Evolutionary conservation across 2,888 invertebrate genomes (phyloP), one percentile per base, ranked within the genome.

Genomic region (Habrosyne pyritoides): DNA sequence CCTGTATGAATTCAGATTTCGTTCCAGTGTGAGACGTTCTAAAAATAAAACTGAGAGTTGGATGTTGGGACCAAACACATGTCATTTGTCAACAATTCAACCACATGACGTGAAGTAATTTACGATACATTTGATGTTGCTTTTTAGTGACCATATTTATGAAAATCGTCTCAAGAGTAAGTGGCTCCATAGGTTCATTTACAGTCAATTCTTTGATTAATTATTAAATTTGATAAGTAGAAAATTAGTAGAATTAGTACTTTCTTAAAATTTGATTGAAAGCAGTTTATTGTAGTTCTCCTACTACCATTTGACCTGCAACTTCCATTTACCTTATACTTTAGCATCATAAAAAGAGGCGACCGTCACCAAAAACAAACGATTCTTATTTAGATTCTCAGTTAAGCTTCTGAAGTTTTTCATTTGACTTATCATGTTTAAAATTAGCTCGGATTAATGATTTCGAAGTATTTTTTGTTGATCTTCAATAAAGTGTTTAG

Each of bases 41-140:
- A 79, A 85, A 87, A 87, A 86, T 86, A 87, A 82, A 83, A 79
- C 61, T 42, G 42, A 8, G 12, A 12, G 10, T 14, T 12, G 48
- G 8, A 36, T 56, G 68, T 60, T 71, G 64, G 65, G 70, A 71
- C 77, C 71, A 75, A 84, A 81, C 86, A 86, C 81, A 86, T 88
- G 87, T 87, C 85, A 87, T 88, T 88, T 88, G 89, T 89, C 87
- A 87, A 82, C 82, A 80, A 81, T 85, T 83, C 79, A 79, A 78
- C 83, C 75, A 77, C 81, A 82, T 78, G 86, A 84, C 78, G 73
- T 75, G 73, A 67, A 77, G 81, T 80, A 83, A 84, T 86, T 84
- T 85, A 86, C 81, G 82, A 83, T 80, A 73, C 21, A 6, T 10
- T 77, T 60, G 62, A 63, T 74, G 75, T 69, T 81, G 73, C 75